Percentiles rank a stretch among this genome's conserved stretches.
These are phyloP conservation scores for Mus pahari DNA, from an alignment of 2,113 vertebrate species.

Conservation along the genomic window DNA sequence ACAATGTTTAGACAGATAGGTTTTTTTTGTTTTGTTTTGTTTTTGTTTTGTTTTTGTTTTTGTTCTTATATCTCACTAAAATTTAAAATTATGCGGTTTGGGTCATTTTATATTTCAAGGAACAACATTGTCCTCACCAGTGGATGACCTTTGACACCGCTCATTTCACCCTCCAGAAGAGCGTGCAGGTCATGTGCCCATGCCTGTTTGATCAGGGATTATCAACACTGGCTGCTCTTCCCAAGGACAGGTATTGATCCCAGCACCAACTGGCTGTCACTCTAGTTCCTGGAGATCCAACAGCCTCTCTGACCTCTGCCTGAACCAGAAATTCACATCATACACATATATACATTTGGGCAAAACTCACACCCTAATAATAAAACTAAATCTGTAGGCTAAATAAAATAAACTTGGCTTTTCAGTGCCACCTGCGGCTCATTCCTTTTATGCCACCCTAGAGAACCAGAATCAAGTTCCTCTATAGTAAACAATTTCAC, in stretches of 20 bases:
- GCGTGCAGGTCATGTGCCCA: neutral
- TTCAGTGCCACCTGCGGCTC: neutral
- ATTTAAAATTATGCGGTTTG: neutral
- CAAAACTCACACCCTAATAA: neutral
- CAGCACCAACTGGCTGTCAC: neutral
- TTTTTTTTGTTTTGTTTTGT: no score
- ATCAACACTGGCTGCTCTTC: neutral
- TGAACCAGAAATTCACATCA: neutral
- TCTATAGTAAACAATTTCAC: no score
- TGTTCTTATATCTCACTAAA: neutral
- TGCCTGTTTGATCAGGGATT: neutral
- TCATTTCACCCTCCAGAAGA: neutral
- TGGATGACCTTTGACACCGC: neutral
- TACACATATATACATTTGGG: neutral
- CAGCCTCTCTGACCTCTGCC: neutral
- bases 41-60: no score
- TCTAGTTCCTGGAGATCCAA: neutral
- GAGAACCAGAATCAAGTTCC: neutral
- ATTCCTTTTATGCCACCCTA: neutral
- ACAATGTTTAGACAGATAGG: neutral
- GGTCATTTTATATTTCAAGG: no score
- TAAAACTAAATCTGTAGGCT: neutral
- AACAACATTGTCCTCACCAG: neutral
- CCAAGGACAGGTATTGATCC: neutral
- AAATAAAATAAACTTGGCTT: neutral